Evolutionary conservation across 2,888 invertebrate genomes (phyloP).

Genomic region (Drosophila anomelani): DNA sequence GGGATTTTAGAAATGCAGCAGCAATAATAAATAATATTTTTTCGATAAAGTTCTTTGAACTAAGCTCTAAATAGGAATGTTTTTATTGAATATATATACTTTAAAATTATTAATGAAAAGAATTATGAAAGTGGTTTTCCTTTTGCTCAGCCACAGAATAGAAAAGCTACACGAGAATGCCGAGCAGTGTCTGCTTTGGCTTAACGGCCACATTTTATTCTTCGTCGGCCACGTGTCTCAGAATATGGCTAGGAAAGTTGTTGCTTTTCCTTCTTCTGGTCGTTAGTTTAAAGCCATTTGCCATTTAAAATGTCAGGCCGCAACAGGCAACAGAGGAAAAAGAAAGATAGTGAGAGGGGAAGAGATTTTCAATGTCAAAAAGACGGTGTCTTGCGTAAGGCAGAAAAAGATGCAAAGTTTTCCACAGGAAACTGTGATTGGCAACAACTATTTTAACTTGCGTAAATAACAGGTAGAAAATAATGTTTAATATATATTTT

Average conservation of each 20-base stretch:
- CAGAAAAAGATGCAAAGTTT: slow-evolving; percentile 2
- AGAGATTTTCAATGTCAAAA: slow-evolving; percentile 4
- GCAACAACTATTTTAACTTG: neutral
- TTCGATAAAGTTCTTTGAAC: neutral
- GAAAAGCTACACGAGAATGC: slow-evolving; percentile 14
- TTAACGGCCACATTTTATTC: neutral
- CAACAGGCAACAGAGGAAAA: slow-evolving; percentile 17
- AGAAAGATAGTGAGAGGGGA: neutral
- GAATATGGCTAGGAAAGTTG: slow-evolving; percentile 24
- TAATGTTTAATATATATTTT: too few relatives aligned
- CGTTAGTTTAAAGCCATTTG: slow-evolving; percentile 29
- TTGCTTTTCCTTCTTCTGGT: slow-evolving; percentile 4
- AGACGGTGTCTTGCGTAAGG: slow-evolving; percentile 9
- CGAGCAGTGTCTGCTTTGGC: slow-evolving; percentile 12
- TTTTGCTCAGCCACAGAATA: neutral
- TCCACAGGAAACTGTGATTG: neutral
- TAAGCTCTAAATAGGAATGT: too few relatives aligned
- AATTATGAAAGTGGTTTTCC: neutral
- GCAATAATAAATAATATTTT: neutral
- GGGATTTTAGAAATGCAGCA: neutral
- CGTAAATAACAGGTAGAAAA: neutral
- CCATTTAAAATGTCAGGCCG: slow-evolving; percentile 37
- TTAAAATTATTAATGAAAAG: too few relatives aligned
- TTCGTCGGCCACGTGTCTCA: slow-evolving; percentile 22
- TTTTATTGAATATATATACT: too few relatives aligned